These are phyloP conservation scores for Rhabdophis nuchalis DNA, from an alignment of 2,797 vertebrate species.

Conservation along the genomic window DNA sequence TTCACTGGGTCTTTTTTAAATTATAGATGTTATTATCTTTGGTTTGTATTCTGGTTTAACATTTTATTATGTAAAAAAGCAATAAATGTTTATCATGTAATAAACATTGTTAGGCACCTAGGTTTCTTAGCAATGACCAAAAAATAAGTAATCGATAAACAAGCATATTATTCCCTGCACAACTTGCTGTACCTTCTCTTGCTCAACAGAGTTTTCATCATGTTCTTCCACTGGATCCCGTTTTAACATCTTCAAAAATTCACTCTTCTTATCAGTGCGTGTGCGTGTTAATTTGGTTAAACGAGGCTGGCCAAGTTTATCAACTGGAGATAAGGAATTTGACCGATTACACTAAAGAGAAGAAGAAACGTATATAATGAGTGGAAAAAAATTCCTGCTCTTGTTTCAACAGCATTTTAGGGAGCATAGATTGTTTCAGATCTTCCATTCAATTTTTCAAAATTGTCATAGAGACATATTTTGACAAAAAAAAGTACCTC, in stretches of 20 bases:
- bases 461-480: not conserved
- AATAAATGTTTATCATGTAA: not conserved
- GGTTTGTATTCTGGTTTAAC: not conserved
- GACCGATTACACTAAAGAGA: slow-evolving; percentile 67
- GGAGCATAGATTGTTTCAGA: not conserved
- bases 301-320: slow-evolving; percentile 71
- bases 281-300: slow-evolving; percentile 75
- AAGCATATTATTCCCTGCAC: not conserved
- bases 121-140: not conserved
- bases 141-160: not conserved
- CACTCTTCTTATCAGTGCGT: slow-evolving; percentile 75
- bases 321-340: slow-evolving; percentile 75
- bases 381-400: not conserved
- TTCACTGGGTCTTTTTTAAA: not conserved
- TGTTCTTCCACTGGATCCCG: slow-evolving; percentile 68
- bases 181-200: slow-evolving; percentile 65
- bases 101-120: not conserved
- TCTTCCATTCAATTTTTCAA: not conserved
- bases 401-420: not conserved
- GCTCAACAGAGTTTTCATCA: slow-evolving; percentile 55
- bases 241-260: slow-evolving; percentile 75
- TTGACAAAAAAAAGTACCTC: slow-evolving; percentile 61
- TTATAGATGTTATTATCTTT: not conserved
- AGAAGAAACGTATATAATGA: not conserved
- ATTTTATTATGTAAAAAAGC: not conserved